phyloP scores from a whole-genome alignment of 2,888 invertebrate genomes.

The Tetrapedia diversipes region DNA sequence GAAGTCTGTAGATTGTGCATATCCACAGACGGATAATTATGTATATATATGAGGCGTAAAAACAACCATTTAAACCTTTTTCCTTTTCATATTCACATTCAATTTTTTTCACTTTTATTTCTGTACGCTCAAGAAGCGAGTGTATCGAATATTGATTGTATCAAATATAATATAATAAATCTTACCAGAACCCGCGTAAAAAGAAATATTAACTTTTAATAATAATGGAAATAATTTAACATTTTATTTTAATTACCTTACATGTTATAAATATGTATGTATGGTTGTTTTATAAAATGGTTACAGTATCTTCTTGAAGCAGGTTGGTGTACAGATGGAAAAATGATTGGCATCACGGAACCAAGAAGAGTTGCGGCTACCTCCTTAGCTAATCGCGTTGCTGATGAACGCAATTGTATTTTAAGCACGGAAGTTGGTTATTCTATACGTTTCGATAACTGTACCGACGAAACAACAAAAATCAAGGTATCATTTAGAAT shows the following conservation, averaged over 20 bases:
- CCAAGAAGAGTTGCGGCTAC: constrained; percentile 96
- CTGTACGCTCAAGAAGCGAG: no score
- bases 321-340: constrained; percentile 91
- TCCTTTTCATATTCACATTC: no score
- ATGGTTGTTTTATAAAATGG: constrained; percentile 30
- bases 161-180: no score
- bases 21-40: no score
- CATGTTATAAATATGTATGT: no score
- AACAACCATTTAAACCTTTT: no score
- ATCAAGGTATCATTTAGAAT: constrained; percentile 86
- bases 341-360: constrained; percentile 94
- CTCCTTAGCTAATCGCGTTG: constrained; percentile 93
- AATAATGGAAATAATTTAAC: neutral
- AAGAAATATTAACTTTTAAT: no score
- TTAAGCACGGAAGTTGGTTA: constrained; percentile 91
- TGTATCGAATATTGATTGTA: no score
- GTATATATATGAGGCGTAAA: no score
- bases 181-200: no score
- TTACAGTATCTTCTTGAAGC: constrained; percentile 93
- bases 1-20: no score
- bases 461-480: constrained; percentile 86
- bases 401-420: constrained; percentile 88
- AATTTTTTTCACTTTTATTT: no score
- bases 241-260: neutral
- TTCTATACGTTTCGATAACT: constrained; percentile 91